Evolutionary conservation across 2,888 invertebrate genomes (phyloP).

Genomic region (Drosophila differens): DNA sequence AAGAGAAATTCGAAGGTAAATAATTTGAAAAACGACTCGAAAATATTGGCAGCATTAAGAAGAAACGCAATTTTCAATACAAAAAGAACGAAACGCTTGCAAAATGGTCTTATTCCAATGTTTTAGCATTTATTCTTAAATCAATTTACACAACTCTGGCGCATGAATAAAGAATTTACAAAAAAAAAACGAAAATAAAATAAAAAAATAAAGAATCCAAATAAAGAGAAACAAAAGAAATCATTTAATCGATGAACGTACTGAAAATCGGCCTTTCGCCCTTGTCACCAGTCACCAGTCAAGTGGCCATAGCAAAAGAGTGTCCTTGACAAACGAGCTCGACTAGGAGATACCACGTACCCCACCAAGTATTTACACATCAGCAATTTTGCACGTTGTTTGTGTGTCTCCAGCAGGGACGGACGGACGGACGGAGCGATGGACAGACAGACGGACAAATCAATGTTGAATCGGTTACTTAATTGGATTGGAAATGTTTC

Average conservation of each 20-base stretch:
- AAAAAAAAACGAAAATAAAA: background rate
- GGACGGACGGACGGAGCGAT: background rate
- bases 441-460: background rate
- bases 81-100: constrained; percentile 1
- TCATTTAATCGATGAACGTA: constrained; percentile 9
- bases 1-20: background rate
- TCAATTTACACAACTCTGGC: constrained; percentile 15
- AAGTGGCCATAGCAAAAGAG: background rate
- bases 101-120: constrained; percentile 2
- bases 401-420: background rate
- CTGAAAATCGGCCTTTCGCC: background rate
- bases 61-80: constrained; percentile 4
- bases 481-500: background rate
- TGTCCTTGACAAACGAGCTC: background rate
- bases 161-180: background rate
- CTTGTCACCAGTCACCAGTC: background rate
- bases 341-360: background rate
- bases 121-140: constrained; percentile 18
- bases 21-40: background rate
- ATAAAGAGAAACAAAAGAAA: background rate
- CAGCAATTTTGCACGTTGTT: background rate
- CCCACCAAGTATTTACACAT: background rate
- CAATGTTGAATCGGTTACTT: background rate
- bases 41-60: constrained; percentile 10
- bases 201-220: background rate